Evolutionary conservation across 2,797 vertebrate species (phyloP).

Genomic region (Darevskia mixta): DNA sequence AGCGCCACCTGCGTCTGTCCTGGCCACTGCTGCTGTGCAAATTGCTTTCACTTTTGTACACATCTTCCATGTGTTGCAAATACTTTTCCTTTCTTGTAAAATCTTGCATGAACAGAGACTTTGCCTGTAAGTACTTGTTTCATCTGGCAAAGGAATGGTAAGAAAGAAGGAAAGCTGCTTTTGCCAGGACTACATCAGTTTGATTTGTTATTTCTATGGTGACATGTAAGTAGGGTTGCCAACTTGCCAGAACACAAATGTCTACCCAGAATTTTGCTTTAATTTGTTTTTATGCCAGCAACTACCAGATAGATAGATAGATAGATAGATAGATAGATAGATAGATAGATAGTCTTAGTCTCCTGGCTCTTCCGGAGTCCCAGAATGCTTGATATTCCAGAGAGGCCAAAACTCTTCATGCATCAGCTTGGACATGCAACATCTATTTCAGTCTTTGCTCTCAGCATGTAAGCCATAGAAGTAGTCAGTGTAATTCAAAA

Average conservation of each 20-base stretch:
- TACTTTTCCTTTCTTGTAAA: neutral
- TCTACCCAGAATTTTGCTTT: neutral
- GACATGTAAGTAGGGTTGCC: neutral
- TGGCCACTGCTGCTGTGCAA: neutral
- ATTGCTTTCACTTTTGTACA: neutral
- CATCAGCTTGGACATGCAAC: neutral
- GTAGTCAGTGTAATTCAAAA: neutral
- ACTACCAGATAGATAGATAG: too few relatives aligned
- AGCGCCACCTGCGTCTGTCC: too few relatives aligned
- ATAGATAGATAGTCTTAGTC: too few relatives aligned
- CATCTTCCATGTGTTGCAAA: neutral
- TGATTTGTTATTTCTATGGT: neutral
- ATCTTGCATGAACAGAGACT: neutral
- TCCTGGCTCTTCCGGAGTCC: too few relatives aligned
- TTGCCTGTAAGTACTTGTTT: neutral
- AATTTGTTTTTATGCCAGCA: neutral
- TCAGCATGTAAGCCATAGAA: neutral
- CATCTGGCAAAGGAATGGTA: neutral
- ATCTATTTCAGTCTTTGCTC: neutral
- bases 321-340: too few relatives aligned
- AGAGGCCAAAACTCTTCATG: neutral
- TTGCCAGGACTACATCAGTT: neutral
- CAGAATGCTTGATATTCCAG: neutral
- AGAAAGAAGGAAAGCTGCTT: neutral
- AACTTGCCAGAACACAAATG: neutral